These are phyloP conservation scores for Drosophila tripunctata DNA, from an alignment of 2,888 invertebrate genomes.

Conservation along the genomic window DNA sequence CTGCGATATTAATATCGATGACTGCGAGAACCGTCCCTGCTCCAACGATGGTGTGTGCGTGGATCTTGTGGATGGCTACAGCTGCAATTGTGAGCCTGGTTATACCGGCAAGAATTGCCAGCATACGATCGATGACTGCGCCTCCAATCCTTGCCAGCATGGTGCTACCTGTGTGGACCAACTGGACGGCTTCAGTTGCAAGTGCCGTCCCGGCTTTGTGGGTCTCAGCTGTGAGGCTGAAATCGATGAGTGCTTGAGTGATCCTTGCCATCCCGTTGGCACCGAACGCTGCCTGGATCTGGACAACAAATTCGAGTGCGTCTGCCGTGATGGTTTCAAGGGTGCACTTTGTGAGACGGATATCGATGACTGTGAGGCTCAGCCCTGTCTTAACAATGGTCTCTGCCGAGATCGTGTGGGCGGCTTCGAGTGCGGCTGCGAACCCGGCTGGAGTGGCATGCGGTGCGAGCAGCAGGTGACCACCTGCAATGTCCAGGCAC, in stretches of 20 bases:
- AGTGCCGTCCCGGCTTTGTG: conserved; percentile 96
- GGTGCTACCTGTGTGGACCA: conserved; percentile 95
- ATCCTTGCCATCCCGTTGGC: conserved; percentile 95
- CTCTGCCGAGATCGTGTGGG: conserved; percentile 94
- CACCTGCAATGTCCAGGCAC: conserved; percentile 90
- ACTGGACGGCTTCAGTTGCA: conserved; percentile 95
- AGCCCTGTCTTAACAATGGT: conserved; percentile 95
- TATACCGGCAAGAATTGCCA: conserved; percentile 97
- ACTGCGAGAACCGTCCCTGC: conserved; percentile 95
- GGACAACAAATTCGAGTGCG: conserved; percentile 93
- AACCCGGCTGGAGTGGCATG: conserved; percentile 93
- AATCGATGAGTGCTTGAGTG: conserved; percentile 95
- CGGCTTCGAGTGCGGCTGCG: conserved; percentile 92
- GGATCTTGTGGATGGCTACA: conserved; percentile 92
- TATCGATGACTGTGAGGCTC: conserved; percentile 93
- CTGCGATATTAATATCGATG: conserved; percentile 96
- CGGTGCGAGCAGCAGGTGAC: conserved; percentile 95
- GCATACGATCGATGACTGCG: conserved; percentile 96
- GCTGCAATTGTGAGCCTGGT: conserved; percentile 96
- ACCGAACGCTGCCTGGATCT: conserved; percentile 95
- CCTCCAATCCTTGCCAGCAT: conserved; percentile 95
- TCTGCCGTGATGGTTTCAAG: conserved; percentile 94
- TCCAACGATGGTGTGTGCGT: conserved; percentile 96
- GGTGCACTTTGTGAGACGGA: conserved; percentile 94
- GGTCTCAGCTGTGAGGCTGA: conserved; percentile 97